These are phyloP conservation scores for Scelioninae gen. 1 DNA, from an alignment of 2,888 invertebrate species.

Conservation along the genomic window DNA sequence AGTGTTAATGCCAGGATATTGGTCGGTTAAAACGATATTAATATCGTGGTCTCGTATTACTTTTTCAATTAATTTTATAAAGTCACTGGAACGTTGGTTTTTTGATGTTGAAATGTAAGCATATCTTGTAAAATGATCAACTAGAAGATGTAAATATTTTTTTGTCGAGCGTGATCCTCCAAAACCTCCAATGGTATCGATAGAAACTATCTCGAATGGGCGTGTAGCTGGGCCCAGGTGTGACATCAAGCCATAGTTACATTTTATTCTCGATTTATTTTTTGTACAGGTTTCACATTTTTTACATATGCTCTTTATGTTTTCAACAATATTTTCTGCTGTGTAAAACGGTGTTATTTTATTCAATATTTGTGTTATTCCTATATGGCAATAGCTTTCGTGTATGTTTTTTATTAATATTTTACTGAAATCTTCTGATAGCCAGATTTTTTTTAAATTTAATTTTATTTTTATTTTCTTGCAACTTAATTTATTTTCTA, in stretches of 20 bases:
- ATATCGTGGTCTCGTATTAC: conserved; percentile 7
- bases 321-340: conserved; percentile 24
- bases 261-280: conserved; percentile 68
- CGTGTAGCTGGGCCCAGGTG: conserved; percentile 66
- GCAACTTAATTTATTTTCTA: conserved; percentile 21
- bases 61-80: conserved; percentile 16
- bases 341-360: conserved; percentile 11
- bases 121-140: conserved; percentile 17
- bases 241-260: conserved; percentile 67
- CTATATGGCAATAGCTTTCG: conserved; percentile 4
- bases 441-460: conserved; percentile 59
- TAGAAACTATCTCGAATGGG: conserved; percentile 69
- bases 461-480: conserved; percentile 47
- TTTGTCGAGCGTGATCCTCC: conserved; percentile 26
- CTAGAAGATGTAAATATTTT: conserved; percentile 28
- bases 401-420: conserved; percentile 21
- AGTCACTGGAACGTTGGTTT: conserved; percentile 15
- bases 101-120: conserved; percentile 21
- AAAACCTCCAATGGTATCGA: conserved; percentile 70
- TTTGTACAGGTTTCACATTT: conserved; percentile 64
- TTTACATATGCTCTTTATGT: conserved; percentile 18
- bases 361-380: conserved; percentile 11
- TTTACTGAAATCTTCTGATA: conserved; percentile 49
- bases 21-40: conserved; percentile 18
- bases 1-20: conserved; percentile 37